phyloP scores from a whole-genome alignment of 2,797 vertebrate species.

The Poecilia velifera region DNA sequence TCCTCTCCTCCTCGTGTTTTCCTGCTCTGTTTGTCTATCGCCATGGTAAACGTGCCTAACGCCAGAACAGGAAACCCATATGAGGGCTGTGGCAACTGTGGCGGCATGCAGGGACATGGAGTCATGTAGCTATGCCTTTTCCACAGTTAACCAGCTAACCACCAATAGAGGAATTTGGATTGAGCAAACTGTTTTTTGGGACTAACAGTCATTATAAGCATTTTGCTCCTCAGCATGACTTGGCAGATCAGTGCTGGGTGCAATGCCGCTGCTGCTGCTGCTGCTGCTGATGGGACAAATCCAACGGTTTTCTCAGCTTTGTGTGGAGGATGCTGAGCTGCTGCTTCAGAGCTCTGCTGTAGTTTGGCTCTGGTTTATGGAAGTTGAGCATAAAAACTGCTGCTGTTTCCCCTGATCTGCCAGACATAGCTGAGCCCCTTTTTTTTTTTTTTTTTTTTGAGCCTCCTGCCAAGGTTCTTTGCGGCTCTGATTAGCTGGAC shows the following conservation, averaged over 20 bases:
- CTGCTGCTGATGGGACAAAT: neutral
- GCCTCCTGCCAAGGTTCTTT: slow-evolving; percentile 21
- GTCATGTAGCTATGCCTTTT: slow-evolving; percentile 37
- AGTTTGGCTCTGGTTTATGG: slow-evolving; percentile 13
- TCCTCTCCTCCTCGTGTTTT: slow-evolving; percentile 45
- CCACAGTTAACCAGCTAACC: slow-evolving; percentile 41
- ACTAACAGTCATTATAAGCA: neutral
- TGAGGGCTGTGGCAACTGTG: slow-evolving; percentile 58
- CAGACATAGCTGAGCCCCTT: slow-evolving; percentile 15
- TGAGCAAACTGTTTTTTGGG: slow-evolving; percentile 4
- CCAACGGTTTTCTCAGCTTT: neutral
- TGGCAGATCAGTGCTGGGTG: neutral
- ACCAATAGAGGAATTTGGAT: slow-evolving; percentile 31
- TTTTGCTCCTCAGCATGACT: neutral
- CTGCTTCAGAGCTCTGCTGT: slow-evolving; percentile 14
- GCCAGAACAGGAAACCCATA: slow-evolving; percentile 67
- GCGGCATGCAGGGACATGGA: slow-evolving; percentile 45
- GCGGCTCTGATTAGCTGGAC: slow-evolving; percentile 28
- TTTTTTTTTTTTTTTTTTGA: neutral
- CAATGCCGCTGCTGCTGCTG: neutral
- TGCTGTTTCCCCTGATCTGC: slow-evolving; percentile 2
- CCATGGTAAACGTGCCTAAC: slow-evolving; percentile 59
- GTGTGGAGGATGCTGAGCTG: slow-evolving; percentile 3
- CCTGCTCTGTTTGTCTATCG: slow-evolving; percentile 60
- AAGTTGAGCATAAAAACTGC: slow-evolving; percentile 14